Evolutionary conservation across 2,888 invertebrate genomes (phyloP).

Genomic region (Nymphalis urticae): DNA sequence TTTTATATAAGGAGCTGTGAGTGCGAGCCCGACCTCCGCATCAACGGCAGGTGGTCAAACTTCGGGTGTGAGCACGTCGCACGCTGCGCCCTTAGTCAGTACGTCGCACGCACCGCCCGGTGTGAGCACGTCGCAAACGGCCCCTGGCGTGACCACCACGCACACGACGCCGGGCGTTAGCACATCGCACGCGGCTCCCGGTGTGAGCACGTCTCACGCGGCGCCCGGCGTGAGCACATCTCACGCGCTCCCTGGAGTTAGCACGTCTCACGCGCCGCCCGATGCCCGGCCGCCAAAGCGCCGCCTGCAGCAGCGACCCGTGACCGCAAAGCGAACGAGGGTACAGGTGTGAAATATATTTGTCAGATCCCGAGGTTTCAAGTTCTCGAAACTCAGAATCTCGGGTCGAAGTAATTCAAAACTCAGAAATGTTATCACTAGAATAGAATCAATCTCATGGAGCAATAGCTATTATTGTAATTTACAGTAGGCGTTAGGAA

Average conservation of each 20-base stretch:
- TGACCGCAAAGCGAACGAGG: constrained; percentile 78
- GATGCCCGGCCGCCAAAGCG: constrained; percentile 68
- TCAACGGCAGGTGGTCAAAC: constrained; percentile 32
- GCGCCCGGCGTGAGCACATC: constrained; percentile 52
- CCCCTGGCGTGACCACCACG: constrained; percentile 48
- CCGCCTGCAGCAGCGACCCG: constrained; percentile 65
- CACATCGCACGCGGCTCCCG: constrained; percentile 51
- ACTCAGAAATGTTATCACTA: too few relatives aligned
- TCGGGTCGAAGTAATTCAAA: too few relatives aligned
- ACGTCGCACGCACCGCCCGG: constrained; percentile 42
- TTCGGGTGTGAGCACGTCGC: constrained; percentile 59
- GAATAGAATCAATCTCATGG: too few relatives aligned
- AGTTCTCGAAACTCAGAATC: too few relatives aligned
- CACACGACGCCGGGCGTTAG: constrained; percentile 48
- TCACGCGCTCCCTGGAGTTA: constrained; percentile 28
- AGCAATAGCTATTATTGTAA: too few relatives aligned
- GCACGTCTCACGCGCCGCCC: constrained; percentile 61
- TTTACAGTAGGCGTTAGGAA: too few relatives aligned
- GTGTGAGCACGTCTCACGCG: constrained; percentile 46
- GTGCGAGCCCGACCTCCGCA: constrained; percentile 33
- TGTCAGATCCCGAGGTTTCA: too few relatives aligned
- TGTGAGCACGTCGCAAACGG: constrained; percentile 55
- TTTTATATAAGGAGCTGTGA: constrained; percentile 40
- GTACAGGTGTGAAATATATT: constrained; percentile 64
- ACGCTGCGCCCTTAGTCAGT: constrained; percentile 49